phyloP scores from a whole-genome alignment of 2,113 vertebrate genomes.

The Rhipidura dahli region DNA sequence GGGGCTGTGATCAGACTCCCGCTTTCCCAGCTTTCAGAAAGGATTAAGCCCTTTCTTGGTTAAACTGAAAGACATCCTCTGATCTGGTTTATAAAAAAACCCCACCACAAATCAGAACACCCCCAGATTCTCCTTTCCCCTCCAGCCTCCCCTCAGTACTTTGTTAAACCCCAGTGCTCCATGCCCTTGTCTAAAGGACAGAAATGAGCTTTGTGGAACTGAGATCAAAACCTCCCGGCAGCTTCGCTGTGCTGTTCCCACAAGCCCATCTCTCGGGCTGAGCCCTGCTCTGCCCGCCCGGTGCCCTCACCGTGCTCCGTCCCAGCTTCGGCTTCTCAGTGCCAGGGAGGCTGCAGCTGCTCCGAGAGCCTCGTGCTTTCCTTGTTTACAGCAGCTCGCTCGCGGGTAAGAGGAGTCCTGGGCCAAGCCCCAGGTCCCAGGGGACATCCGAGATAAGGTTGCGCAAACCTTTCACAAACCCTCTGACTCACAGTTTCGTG shows the following conservation, averaged over 20 bases:
- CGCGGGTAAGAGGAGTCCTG: rapidly evolving
- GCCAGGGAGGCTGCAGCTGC: neutral
- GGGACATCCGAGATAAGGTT: neutral
- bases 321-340: rapidly evolving
- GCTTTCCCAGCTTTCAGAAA: neutral
- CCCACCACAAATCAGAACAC: rapidly evolving
- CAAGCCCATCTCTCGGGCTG: rapidly evolving
- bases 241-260: rapidly evolving
- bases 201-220: rapidly evolving
- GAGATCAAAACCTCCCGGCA: neutral
- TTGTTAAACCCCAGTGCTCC: neutral
- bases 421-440: neutral
- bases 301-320: neutral
- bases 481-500: neutral
- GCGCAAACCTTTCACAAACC: neutral
- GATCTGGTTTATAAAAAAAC: neutral
- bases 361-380: rapidly evolving
- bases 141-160: neutral
- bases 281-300: neutral
- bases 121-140: neutral
- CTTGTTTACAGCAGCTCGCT: neutral
- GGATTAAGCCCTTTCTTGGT: neutral
- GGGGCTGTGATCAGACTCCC: rapidly evolving
- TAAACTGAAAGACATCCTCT: neutral
- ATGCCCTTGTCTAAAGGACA: neutral